Percentiles rank a stretch among this genome's conserved stretches.
These are phyloP conservation scores for Ellobium chinense DNA, from an alignment of 2,888 invertebrate species.

Conservation along the genomic window DNA sequence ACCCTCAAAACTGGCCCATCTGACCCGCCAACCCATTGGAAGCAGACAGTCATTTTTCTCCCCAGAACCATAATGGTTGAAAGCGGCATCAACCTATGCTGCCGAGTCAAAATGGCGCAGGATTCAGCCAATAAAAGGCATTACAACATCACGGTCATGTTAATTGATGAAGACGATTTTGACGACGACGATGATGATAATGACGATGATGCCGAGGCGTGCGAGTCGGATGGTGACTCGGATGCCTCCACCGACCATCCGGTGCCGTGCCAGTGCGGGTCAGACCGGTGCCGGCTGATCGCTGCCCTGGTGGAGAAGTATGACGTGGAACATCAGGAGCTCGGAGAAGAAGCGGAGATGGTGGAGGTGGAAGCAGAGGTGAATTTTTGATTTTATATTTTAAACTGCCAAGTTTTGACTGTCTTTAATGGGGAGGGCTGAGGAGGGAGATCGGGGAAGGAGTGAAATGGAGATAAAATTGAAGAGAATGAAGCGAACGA, in stretches of 20 bases:
- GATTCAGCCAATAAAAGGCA: constrained; percentile 63
- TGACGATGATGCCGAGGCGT: constrained; percentile 53
- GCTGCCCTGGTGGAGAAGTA: constrained; percentile 69
- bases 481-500: too few species aligned
- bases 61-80: constrained; percentile 86
- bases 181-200: constrained; percentile 62
- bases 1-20: constrained; percentile 90
- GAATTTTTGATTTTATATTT: background rate
- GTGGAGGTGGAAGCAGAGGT: constrained; percentile 62
- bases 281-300: constrained; percentile 66
- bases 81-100: constrained; percentile 81
- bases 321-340: constrained; percentile 64
- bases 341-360: constrained; percentile 66
- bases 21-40: constrained; percentile 92
- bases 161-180: constrained; percentile 54
- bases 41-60: constrained; percentile 93
- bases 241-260: constrained; percentile 64
- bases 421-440: too few species aligned
- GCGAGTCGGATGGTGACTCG: constrained; percentile 52
- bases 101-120: constrained; percentile 63
- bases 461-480: too few species aligned
- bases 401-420: too few species aligned
- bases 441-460: too few species aligned
- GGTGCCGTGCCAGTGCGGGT: constrained; percentile 69
- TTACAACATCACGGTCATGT: constrained; percentile 70